Evolutionary conservation across 2,888 invertebrate species (phyloP).

Genomic region (Polymixis lichenea): DNA sequence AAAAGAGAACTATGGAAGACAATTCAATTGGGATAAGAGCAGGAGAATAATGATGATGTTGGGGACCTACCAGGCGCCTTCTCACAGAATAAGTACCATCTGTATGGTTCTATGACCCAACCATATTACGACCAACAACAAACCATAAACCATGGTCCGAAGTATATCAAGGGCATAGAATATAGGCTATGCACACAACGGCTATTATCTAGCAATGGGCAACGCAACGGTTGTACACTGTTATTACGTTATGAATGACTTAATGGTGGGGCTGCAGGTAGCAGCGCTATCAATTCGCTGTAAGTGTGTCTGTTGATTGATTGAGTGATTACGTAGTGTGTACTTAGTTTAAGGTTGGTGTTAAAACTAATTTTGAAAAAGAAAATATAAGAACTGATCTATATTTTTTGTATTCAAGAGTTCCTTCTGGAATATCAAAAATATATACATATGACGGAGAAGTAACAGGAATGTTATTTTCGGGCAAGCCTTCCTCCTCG

Average conservation of each 20-base stretch:
- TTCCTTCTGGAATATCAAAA: no score
- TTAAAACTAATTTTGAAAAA: not conserved
- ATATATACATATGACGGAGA: no score
- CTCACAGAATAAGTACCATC: no score
- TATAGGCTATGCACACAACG: constrained; percentile 53
- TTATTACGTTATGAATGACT: constrained; percentile 55
- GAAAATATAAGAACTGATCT: not conserved
- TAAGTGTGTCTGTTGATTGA: constrained; percentile 22
- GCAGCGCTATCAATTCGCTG: constrained; percentile 3
- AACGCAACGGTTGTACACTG: constrained; percentile 17
- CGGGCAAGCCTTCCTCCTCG: no score
- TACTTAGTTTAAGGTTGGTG: not conserved
- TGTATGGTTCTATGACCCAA: not conserved
- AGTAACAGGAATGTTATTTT: no score
- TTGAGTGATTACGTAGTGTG: constrained; percentile 31
- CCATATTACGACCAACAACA: not conserved
- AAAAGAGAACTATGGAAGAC: no score
- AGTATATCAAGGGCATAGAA: constrained; percentile 45
- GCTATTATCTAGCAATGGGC: constrained; percentile 39
- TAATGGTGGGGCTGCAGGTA: constrained; percentile 36
- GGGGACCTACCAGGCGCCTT: no score
- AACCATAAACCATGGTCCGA: constrained; percentile 30
- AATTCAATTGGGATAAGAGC: no score
- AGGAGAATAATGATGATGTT: no score
- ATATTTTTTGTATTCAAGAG: no score